Conservation (phyloP, 1,140 invertebrate species). For the Polyergus mexicanus region DNA sequence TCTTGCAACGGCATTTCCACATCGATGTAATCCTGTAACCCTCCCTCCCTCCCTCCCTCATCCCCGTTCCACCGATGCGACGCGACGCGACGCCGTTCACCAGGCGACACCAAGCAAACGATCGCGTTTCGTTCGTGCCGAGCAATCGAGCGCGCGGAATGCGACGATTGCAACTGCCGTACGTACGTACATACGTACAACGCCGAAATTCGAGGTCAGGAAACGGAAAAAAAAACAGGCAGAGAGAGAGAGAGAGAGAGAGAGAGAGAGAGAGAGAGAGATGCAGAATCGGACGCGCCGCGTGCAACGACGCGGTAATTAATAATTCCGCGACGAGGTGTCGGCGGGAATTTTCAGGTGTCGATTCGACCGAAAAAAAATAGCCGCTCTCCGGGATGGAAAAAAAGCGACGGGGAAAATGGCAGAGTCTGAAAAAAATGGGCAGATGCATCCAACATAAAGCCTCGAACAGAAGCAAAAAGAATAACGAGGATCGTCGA, state of each 20-base stretch:
- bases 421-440: constrained; percentile 53
- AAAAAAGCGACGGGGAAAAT: constrained; percentile 55
- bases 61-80: constrained; percentile 36
- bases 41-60: constrained; percentile 32
- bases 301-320: constrained; percentile 71
- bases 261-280: constrained; percentile 7
- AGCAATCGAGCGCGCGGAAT: constrained; percentile 73
- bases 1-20: constrained; percentile 42
- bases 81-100: constrained; percentile 57
- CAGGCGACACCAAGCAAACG: constrained; percentile 64
- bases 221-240: constrained; percentile 50
- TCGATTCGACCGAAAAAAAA: constrained; percentile 56
- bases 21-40: constrained; percentile 75
- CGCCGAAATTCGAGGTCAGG: constrained; percentile 56
- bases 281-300: constrained; percentile 46
- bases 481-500: constrained; percentile 61
- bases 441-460: constrained; percentile 52
- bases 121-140: constrained; percentile 67
- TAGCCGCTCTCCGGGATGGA: constrained; percentile 41
- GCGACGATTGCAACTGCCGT: constrained; percentile 60
- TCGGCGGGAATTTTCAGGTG: constrained; percentile 64
- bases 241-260: background rate
- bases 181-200: constrained; percentile 52
- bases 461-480: constrained; percentile 57
- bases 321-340: constrained; percentile 75